Evolutionary conservation across 2,888 invertebrate genomes (phyloP), one percentile per base, ranked within the genome.

Genomic region (Hedya salicella): DNA sequence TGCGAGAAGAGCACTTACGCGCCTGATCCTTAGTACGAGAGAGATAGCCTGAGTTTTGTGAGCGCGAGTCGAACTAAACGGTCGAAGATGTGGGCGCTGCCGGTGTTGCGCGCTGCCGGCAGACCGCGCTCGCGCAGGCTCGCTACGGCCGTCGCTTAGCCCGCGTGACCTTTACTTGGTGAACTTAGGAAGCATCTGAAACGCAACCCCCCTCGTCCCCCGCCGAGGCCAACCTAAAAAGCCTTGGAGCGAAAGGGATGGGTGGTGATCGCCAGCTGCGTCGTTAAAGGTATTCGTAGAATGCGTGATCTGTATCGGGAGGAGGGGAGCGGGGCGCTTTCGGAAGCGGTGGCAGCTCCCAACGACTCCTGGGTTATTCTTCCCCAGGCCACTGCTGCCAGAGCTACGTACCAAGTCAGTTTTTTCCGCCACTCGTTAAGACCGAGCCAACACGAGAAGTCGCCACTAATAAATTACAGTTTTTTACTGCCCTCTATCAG

Each of bases 401-500:
- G 88, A 92, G 89, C 92, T 89, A 85, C 90, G 91, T 89, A 89
- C 86, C 87, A 85, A 89, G 89, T 93, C 92, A 93, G 94, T 93
- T 93, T 94, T 93, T 94, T 93, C 93, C 86, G 89, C 92, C 91
- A 91, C 92, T 92, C 93, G 93, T 93, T 93, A 92, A 91, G 91
- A 88, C 93, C 93, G 93, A 92, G 93, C 92, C 92, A 93, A 93
- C 92, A 93, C 94, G 93, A 94, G 93, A 92, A 93, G 93, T 93
- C 93, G 93, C 93, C 93, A 92, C 93, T 92, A 92, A 94, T 92
- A 92, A 92, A 92, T 92, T 92, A 91, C 89, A 88, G 91, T 91
- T 92, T 92, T 91, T 92, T 91, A 90, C 90, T 86, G 87, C 86
- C 87, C 86, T 83, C 85, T 84, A 85, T 85, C 90, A 93, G 94